Base-by-base conservation (phyloP, 2,888 invertebrate species). In the Pantelozetes paolii region DNA sequence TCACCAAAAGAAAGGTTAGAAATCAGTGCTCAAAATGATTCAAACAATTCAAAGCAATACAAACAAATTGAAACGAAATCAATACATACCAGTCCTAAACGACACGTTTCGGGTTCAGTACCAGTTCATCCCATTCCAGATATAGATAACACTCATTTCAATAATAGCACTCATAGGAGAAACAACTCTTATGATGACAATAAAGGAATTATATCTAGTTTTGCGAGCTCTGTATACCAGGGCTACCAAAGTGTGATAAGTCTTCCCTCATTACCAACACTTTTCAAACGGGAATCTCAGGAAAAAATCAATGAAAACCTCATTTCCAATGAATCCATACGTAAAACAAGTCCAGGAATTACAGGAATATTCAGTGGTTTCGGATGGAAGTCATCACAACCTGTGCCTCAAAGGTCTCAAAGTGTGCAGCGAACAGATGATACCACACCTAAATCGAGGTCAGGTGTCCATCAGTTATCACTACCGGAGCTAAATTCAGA, bases 181-280 rank as follows among this genome's bases (percentile, higher is more conserved):
- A 26, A 32, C 18, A 73, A 18, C 50, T 74, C 74, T 45, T 32
- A 64, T 18, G 72, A 67, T 13, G 75, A 75, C 42, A 72, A 62
- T 26, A 72, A 54, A 32, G 64, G 72, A 18, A 23, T 75, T 2
- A 18, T 75, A 15, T 73, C 75, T 42, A 73, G 75, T 6, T 70
- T 78, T 13, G 76, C 78, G 15, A 78, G 69, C 54, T 77, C 74
- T 62, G 77, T 78, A 13, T 75, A 73, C 3, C 76, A 76, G 64
- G 78, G 78, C 0, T 78, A 77, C 42, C 75, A 74, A 20, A 75
- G 64, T 75, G 77, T 78, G 71, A 76, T 78, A 36, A 77, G 76
- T 69, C 75, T 78, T 77, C 77, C 78, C 6, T 77, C 76, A 59
- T 74, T 78, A 76, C 77, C 78, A 2, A 62, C 75, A 11, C 42